phyloP scores from a whole-genome alignment of 2,797 vertebrate genomes.

The Anguilla obscura region DNA sequence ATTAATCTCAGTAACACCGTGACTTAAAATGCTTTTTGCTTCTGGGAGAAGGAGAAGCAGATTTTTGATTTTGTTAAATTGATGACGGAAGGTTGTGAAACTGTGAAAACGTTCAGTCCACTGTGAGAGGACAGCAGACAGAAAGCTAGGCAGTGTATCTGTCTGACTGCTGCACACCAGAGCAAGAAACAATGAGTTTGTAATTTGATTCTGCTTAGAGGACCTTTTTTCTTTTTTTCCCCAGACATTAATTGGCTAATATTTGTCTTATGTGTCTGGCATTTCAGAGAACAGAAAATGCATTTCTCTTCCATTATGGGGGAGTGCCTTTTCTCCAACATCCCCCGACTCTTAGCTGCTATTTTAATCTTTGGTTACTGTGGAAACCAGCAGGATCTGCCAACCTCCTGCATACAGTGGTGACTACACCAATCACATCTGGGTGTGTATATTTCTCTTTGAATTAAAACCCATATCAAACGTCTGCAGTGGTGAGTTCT shows the following conservation, averaged over 20 bases:
- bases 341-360: conserved; percentile 27
- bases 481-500: neutral
- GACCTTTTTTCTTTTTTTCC: neutral
- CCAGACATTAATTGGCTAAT: neutral
- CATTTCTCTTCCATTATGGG: conserved; percentile 18
- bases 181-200: neutral
- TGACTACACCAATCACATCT: conserved; percentile 31
- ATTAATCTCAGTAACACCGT: neutral
- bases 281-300: conserved; percentile 28
- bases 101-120: neutral
- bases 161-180: neutral
- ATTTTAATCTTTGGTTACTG: conserved; percentile 40
- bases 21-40: neutral
- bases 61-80: neutral
- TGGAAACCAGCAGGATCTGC: conserved; percentile 36
- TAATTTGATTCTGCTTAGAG: neutral
- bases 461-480: conserved; percentile 29
- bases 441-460: neutral
- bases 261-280: conserved; percentile 17
- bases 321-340: conserved; percentile 23
- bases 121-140: neutral
- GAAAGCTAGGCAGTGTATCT: neutral
- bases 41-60: neutral
- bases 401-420: conserved; percentile 22
- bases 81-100: neutral